These are phyloP conservation scores for Psylliodes chrysocephalus DNA, from an alignment of 2,888 invertebrate species.

Conservation along the genomic window DNA sequence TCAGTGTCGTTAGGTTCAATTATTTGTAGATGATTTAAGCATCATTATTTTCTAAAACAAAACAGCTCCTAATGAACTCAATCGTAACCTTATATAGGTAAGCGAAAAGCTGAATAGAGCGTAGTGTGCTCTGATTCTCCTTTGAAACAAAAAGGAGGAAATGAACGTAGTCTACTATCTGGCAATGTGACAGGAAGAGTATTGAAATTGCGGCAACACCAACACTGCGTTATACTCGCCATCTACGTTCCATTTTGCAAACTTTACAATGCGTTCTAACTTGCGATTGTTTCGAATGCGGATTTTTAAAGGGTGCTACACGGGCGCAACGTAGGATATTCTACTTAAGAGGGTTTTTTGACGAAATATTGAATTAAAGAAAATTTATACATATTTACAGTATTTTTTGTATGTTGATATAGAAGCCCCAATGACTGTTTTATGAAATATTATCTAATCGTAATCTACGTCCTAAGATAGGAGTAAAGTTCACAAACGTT, in stretches of 20 bases:
- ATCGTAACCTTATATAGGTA: not conserved
- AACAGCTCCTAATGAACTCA: not conserved
- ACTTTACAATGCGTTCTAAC: slow-evolving; percentile 17
- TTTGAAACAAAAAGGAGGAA: slow-evolving; percentile 60
- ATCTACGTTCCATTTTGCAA: slow-evolving; percentile 19
- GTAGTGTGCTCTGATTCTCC: slow-evolving; percentile 37
- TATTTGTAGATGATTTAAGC: no score
- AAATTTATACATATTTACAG: no score
- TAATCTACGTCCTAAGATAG: no score
- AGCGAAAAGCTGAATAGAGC: not conserved
- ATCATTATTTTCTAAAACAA: not conserved
- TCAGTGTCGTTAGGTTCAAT: no score
- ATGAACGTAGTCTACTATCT: slow-evolving; percentile 61
- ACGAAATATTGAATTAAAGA: no score
- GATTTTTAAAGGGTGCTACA: no score
- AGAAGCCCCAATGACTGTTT: no score
- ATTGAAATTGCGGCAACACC: slow-evolving; percentile 25
- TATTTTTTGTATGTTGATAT: no score
- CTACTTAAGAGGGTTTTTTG: no score
- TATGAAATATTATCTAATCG: no score
- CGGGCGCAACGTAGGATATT: no score
- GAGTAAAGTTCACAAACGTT: no score
- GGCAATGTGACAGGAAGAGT: slow-evolving; percentile 52
- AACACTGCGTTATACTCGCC: slow-evolving; percentile 25
- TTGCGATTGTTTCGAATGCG: slow-evolving; percentile 15